phyloP scores from a whole-genome alignment of 2,797 vertebrate genomes.

The Falco biarmicus region DNA sequence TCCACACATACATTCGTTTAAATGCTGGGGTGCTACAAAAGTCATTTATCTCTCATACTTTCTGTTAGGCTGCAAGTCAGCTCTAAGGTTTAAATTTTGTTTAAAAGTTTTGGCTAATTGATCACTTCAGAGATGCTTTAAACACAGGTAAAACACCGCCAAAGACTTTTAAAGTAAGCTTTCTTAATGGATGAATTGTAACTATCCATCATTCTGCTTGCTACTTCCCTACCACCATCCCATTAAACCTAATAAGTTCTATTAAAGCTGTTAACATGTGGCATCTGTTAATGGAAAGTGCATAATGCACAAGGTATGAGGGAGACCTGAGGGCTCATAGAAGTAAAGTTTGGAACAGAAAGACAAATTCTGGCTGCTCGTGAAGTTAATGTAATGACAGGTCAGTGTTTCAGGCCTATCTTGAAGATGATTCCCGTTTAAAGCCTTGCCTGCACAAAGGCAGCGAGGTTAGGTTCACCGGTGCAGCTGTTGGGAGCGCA shows the following conservation, averaged over 20 bases:
- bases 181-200: slow-evolving; percentile 78
- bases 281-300: slow-evolving; percentile 62
- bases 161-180: slow-evolving; percentile 74
- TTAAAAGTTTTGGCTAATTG: slow-evolving; percentile 74
- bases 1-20: slow-evolving; percentile 63
- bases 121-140: slow-evolving; percentile 70
- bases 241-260: slow-evolving; percentile 62
- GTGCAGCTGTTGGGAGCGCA: rapidly evolving
- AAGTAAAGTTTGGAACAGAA: not conserved
- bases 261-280: slow-evolving; percentile 70
- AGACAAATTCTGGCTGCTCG: not conserved
- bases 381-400: not conserved
- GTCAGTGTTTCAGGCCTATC: not conserved
- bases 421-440: not conserved
- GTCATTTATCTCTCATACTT: slow-evolving; percentile 75
- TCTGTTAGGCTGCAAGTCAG: slow-evolving; percentile 67
- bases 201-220: slow-evolving; percentile 59
- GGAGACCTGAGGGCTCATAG: not conserved
- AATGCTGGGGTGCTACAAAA: slow-evolving; percentile 66
- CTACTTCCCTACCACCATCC: slow-evolving; percentile 32
- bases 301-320: not conserved
- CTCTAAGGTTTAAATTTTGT: slow-evolving; percentile 57
- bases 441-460: not conserved
- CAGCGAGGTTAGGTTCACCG: not conserved
- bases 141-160: slow-evolving; percentile 76